Evolutionary conservation across 30 jellyfish, hydroid and myxozoan genomes (phyloP).

Genomic region (Hydractinia echinata): DNA sequence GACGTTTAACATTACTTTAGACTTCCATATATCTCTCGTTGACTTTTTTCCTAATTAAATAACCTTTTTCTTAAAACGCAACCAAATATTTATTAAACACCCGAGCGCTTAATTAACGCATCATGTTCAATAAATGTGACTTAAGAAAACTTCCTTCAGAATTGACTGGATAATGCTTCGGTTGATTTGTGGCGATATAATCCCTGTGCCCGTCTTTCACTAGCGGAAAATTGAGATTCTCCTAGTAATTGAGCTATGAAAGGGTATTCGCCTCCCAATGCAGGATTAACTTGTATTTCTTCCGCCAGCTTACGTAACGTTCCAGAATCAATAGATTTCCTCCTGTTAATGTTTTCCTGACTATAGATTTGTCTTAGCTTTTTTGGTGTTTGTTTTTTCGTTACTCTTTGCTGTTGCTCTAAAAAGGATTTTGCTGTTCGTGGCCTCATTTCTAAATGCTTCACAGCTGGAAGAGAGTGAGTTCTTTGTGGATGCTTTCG

Average conservation of each 20-base stretch:
- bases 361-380: neutral
- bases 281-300: constrained; percentile 85
- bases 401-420: neutral
- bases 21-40: neutral
- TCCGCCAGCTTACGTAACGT: constrained; percentile 80
- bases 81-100: too few relatives aligned
- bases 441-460: constrained; percentile 34
- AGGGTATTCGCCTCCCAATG: constrained; percentile 77
- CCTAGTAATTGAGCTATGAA: constrained; percentile 80
- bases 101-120: too few relatives aligned
- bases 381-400: neutral
- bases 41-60: neutral
- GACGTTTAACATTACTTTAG: too few relatives aligned
- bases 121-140: too few relatives aligned
- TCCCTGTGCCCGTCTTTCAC: constrained; percentile 30
- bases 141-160: neutral
- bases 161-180: constrained; percentile 38
- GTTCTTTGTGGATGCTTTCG: constrained; percentile 53
- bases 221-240: constrained; percentile 43
- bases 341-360: constrained; percentile 61
- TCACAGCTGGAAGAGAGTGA: constrained; percentile 61
- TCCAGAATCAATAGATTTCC: constrained; percentile 97
- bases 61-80: too few relatives aligned
- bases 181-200: constrained; percentile 51
- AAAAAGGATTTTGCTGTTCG: constrained; percentile 33